Evolutionary conservation across 2,888 invertebrate species (phyloP).

Genomic region (Acanthoscelides obtectus): DNA sequence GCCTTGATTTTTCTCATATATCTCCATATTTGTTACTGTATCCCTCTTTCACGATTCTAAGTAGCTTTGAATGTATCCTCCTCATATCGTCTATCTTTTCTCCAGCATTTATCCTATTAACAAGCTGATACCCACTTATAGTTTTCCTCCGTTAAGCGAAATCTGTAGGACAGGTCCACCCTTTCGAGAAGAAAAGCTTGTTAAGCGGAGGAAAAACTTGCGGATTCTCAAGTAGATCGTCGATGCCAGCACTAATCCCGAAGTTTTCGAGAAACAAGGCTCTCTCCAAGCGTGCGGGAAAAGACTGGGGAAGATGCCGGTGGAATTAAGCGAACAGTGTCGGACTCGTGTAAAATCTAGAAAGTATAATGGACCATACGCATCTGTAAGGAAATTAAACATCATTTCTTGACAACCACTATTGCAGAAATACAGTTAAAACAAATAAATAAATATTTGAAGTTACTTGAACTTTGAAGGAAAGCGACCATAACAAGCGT

Average conservation of each 20-base stretch:
- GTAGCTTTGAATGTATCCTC: not conserved
- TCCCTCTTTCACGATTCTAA: not conserved
- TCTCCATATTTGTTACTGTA: no score
- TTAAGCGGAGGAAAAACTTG: not conserved
- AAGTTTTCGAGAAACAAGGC: not conserved
- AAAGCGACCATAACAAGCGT: no score
- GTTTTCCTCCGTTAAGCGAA: not conserved
- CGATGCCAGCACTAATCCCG: not conserved
- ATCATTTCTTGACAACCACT: no score
- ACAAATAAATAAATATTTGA: no score
- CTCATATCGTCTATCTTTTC: not conserved
- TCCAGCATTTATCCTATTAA: not conserved
- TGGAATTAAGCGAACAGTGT: not conserved
- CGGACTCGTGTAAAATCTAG: no score
- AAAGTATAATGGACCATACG: no score
- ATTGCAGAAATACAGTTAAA: no score
- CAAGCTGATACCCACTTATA: not conserved
- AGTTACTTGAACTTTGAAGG: no score
- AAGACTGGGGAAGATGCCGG: not conserved
- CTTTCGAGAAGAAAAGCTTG: not conserved
- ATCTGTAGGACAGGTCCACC: not conserved
- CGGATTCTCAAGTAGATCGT: not conserved
- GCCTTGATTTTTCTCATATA: no score
- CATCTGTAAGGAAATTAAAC: no score
- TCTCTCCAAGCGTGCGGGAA: not conserved